Percentiles rank a stretch among this genome's conserved stretches.
phyloP scores from a whole-genome alignment of 2,888 invertebrate genomes.

The Athrips mouffetella region DNA sequence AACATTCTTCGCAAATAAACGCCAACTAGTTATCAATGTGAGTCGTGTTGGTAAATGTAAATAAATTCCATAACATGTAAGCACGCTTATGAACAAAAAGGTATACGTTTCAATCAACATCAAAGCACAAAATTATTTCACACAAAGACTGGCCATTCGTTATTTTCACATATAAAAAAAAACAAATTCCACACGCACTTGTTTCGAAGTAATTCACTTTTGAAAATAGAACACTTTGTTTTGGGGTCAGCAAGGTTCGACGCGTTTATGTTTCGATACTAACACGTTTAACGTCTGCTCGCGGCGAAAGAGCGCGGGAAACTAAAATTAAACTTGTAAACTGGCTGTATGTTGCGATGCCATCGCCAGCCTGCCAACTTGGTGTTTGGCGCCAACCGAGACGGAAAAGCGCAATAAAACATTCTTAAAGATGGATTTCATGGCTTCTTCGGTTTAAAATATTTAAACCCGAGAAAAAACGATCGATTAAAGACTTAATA shows the following conservation, averaged over 20 bases:
- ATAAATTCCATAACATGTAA: constrained; percentile 5
- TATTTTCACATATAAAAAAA: constrained; percentile 4
- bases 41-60: too few species aligned
- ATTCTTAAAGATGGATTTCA: constrained; percentile 3
- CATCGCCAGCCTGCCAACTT: constrained; percentile 2
- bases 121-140: neutral
- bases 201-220: neutral
- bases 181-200: neutral
- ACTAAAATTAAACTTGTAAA: constrained; percentile 3
- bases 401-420: constrained; percentile 11
- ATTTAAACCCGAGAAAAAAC: too few species aligned
- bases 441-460: too few species aligned
- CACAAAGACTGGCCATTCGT: constrained; percentile 8
- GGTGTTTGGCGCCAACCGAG: constrained; percentile 8
- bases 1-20: neutral
- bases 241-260: neutral
- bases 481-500: too few species aligned
- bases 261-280: neutral
- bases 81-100: neutral
- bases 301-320: constrained; percentile 8
- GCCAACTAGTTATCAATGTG: too few species aligned
- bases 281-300: constrained; percentile 6
- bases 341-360: constrained; percentile 1
- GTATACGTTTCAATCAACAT: neutral
- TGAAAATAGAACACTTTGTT: constrained; percentile 1